A percentile compares a stretch with the other conserved stretches of the same genome.
These are phyloP conservation scores for Tupaia chinensis DNA, from an alignment of 2,113 vertebrate genomes.

Conservation along the genomic window DNA sequence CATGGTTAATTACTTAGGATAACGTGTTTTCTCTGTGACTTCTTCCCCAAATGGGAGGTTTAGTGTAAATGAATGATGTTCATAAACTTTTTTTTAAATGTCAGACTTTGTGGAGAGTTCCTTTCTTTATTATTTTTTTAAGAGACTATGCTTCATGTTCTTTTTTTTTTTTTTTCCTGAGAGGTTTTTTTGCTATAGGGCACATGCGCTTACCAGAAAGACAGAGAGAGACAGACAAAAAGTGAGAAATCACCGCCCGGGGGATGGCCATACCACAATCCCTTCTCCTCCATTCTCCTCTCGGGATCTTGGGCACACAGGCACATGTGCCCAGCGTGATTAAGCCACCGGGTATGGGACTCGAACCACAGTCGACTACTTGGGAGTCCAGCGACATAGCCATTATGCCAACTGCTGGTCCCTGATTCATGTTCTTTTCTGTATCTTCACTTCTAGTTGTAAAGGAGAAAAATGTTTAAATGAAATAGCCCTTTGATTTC, in stretches of 20 bases:
- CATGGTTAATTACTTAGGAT: background rate
- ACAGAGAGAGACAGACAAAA: too few species aligned
- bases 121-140: background rate
- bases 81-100: background rate
- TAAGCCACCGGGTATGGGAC: too few species aligned
- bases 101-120: background rate
- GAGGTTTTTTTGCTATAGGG: background rate
- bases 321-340: too few species aligned
- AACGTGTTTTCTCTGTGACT: background rate
- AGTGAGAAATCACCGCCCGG: too few species aligned
- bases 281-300: too few species aligned
- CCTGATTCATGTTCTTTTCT: background rate
- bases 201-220: too few species aligned
- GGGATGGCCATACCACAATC: too few species aligned
- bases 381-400: too few species aligned
- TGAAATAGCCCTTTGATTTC: background rate
- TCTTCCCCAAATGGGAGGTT: background rate
- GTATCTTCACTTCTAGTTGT: background rate
- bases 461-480: background rate
- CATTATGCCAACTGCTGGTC: too few species aligned
- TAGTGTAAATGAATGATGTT: background rate
- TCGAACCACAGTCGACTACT: too few species aligned
- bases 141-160: too few species aligned
- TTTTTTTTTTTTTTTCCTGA: constrained; percentile 20
- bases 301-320: too few species aligned